Base-by-base conservation (phyloP, 2,888 invertebrate species). In the Prenolepis imparis region DNA sequence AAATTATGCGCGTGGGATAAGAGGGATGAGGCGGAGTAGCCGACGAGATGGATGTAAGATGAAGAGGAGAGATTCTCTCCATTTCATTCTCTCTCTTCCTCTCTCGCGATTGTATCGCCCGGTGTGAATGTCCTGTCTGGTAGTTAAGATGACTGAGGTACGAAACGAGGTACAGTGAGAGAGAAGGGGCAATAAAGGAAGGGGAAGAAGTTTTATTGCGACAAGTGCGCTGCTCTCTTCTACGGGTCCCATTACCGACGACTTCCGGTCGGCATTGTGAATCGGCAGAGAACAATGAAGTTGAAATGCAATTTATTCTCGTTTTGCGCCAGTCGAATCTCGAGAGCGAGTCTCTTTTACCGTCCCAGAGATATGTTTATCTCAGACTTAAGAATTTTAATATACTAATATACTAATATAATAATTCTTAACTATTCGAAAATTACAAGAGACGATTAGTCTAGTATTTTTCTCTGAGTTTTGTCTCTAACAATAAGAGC, bases 201-300 rank as follows among this genome's bases (percentile, higher is more conserved):
- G 87, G 87, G 59, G 83, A 90, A 89, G 89, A 89, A 91, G 91
- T 92, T 93, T 93, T 93, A 93, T 93, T 92, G 91, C 93, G 92
- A 93, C 93, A 93, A 93, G 93, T 93, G 93, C 92, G 91, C 91
- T 93, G 93, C 93, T 93, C 93, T 93, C 92, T 93, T 93, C 92
- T 91, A 87, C 92, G 90, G 90, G 86, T 87, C 90, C 92, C 85
- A 90, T 91, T 92, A 92, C 89, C 88, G 86, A 86, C 90, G 87
- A 89, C 91, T 92, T 92, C 93, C 92, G 92, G 89, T 86, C 89
- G 89, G 86, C 89, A 88, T 89, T 84, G 90, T 91, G 91, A 92
- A 93, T 91, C 90, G 87, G 85, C 87, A 82, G 88, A 84, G 91
- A 87, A 90, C 91, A 84, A 91, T 88, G 84, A 86, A 72, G 84